Percentiles rank a stretch among this genome's conserved stretches.
These are phyloP conservation scores for Notothenia coriiceps DNA, from an alignment of 2,113 vertebrate genomes.

Conservation along the genomic window DNA sequence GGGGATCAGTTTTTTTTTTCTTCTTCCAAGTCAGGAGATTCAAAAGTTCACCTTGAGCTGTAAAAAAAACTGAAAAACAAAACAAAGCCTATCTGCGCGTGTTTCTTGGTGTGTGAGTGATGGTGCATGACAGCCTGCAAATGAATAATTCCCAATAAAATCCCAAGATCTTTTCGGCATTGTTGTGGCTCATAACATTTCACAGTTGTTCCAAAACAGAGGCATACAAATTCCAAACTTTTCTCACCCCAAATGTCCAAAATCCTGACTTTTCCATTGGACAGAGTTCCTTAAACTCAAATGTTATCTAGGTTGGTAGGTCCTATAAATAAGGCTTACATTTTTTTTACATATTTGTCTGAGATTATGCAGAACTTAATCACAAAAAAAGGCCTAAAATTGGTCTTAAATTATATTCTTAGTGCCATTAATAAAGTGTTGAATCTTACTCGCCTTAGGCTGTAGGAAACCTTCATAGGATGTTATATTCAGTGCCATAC, in stretches of 20 bases:
- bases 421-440: too few relatives aligned
- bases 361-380: too few relatives aligned
- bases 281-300: too few relatives aligned
- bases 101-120: neutral
- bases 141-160: neutral
- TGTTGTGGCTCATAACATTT: neutral
- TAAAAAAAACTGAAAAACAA: slow-evolving; percentile 25
- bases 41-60: slow-evolving; percentile 24
- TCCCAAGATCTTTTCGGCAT: neutral
- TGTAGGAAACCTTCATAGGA: neutral
- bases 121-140: neutral
- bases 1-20: slow-evolving; percentile 11
- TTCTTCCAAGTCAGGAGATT: slow-evolving; percentile 15
- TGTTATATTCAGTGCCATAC: neutral
- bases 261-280: neutral
- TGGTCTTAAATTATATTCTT: too few relatives aligned
- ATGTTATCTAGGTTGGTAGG: too few relatives aligned
- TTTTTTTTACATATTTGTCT: too few relatives aligned
- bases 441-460: neutral
- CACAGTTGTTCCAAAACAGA: neutral
- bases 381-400: too few relatives aligned
- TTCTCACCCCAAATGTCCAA: neutral
- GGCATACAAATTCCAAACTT: neutral
- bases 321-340: too few relatives aligned
- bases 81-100: slow-evolving; percentile 7